These are phyloP conservation scores for Nilaparvata lugens DNA, from an alignment of 1,140 invertebrate species.

Conservation along the genomic window DNA sequence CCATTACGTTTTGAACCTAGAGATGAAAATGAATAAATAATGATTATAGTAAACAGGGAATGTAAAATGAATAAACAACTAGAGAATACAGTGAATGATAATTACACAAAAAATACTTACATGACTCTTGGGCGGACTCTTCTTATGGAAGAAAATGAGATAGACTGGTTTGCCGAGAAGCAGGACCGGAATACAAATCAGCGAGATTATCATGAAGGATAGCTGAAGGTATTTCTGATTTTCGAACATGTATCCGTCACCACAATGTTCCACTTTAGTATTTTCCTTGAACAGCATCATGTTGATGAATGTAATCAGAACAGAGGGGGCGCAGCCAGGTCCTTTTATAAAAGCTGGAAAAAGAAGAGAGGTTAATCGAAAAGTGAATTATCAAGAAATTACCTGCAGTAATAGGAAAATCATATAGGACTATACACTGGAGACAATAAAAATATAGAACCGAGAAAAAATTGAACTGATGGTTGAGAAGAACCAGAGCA, in stretches of 20 bases:
- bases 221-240: slow-evolving; percentile 29
- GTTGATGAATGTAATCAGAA: slow-evolving; percentile 85
- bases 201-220: slow-evolving; percentile 56
- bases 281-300: slow-evolving; percentile 72
- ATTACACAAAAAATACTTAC: slow-evolving; percentile 58
- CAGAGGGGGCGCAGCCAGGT: slow-evolving; percentile 70
- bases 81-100: no score
- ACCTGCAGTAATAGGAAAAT: no score
- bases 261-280: slow-evolving; percentile 37
- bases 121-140: slow-evolving; percentile 33
- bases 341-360: slow-evolving; percentile 35
- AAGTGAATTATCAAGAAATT: no score
- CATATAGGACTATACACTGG: no score
- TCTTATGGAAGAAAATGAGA: slow-evolving; percentile 21
- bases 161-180: slow-evolving; percentile 83
- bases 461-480: no score
- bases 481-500: no score
- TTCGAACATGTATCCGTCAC: slow-evolving; percentile 62
- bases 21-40: no score
- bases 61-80: no score
- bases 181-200: slow-evolving; percentile 87
- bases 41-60: no score
- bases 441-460: no score
- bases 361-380: slow-evolving; percentile 6
- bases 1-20: no score